Evolutionary conservation across 2,113 vertebrate species (phyloP).

Genomic region (Willisornis vidua): DNA sequence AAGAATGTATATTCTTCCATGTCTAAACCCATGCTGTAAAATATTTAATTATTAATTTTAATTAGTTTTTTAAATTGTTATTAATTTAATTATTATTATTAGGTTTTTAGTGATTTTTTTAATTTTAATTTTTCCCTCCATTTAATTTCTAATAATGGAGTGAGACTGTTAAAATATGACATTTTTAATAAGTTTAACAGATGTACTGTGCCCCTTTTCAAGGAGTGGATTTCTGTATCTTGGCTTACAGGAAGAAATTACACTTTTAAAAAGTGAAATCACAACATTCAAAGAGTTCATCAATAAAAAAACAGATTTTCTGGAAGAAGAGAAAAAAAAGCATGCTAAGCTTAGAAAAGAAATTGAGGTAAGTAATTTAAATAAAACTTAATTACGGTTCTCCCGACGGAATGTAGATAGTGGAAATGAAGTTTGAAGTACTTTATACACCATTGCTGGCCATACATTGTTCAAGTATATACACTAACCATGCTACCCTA

Average conservation of each 20-base stretch:
- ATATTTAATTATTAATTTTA: not conserved
- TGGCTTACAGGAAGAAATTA: conserved; percentile 73
- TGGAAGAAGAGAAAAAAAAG: conserved; percentile 68
- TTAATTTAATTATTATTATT: not conserved
- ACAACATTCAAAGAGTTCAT: conserved; percentile 57
- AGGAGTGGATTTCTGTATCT: not conserved
- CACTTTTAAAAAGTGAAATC: conserved; percentile 62
- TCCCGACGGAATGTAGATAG: not conserved
- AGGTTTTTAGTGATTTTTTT: not conserved
- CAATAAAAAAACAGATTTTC: conserved; percentile 46
- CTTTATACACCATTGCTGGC: not conserved
- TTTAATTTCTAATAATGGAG: not conserved
- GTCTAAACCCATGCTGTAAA: not conserved
- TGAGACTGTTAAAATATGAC: not conserved
- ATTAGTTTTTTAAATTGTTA: not conserved
- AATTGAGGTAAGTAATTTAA: conserved; percentile 72
- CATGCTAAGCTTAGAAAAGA: conserved; percentile 78
- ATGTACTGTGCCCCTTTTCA: not conserved
- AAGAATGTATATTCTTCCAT: not conserved
- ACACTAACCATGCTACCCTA: not conserved
- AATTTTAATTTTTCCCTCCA: not conserved
- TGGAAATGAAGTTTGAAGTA: not conserved
- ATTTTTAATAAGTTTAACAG: not conserved
- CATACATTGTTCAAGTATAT: not conserved
- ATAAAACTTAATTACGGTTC: not conserved